A percentile compares a stretch with the other conserved stretches of the same genome.
Conservation (phyloP, 2,113 vertebrate genomes). For the Phylloscopus trochilus region DNA sequence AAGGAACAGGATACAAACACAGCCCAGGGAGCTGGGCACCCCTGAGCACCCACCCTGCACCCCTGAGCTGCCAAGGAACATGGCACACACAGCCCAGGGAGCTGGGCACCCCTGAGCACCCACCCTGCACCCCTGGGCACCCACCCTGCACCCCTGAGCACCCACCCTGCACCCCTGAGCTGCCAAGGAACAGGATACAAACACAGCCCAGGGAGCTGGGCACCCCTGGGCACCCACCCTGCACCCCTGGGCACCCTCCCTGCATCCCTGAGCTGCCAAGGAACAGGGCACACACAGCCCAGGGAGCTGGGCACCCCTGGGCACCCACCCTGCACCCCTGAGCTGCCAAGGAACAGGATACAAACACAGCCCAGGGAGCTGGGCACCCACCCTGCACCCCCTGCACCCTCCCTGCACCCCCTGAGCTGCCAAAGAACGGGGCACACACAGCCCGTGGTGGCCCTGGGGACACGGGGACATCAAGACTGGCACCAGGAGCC, state of each 20-base stretch:
- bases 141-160: not conserved
- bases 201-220: not conserved
- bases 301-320: too few species aligned
- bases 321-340: not conserved
- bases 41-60: not conserved
- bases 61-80: not conserved
- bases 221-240: too few species aligned
- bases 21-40: not conserved
- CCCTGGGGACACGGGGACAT: not conserved
- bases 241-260: not conserved
- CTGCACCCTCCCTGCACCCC: too few species aligned
- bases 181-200: accelerated
- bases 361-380: not conserved
- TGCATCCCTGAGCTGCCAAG: not conserved
- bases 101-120: too few species aligned
- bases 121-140: too few species aligned
- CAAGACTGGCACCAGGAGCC: not conserved
- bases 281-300: too few species aligned
- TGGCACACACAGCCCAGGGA: not conserved
- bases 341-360: not conserved
- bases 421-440: accelerated
- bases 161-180: not conserved
- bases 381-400: not conserved
- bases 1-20: not conserved
- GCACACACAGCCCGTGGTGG: not conserved